phyloP scores from a whole-genome alignment of 2,113 vertebrate species.

The Dasypus novemcinctus region DNA sequence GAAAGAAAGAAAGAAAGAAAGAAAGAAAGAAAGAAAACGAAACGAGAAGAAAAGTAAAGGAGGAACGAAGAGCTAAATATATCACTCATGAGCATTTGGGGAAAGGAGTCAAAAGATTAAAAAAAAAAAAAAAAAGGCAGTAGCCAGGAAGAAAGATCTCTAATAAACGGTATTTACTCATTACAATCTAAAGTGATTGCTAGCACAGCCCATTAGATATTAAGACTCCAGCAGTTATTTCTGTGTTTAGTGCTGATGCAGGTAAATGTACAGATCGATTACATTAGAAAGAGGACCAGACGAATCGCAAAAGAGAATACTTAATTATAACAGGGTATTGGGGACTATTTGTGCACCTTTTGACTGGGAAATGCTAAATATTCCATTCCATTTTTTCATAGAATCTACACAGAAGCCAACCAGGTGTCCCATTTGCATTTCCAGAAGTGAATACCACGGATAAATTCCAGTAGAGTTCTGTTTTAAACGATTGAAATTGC shows the following conservation, averaged over 20 bases:
- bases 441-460: neutral
- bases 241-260: neutral
- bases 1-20: neutral
- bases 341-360: neutral
- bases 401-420: neutral
- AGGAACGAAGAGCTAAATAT: neutral
- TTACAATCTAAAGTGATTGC: neutral
- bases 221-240: neutral
- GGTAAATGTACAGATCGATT: neutral
- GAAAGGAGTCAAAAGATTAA: neutral
- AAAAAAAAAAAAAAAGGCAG: neutral
- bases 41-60: neutral
- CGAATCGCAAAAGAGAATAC: neutral
- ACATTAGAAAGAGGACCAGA: neutral
- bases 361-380: neutral
- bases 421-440: neutral
- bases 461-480: constrained; percentile 41
- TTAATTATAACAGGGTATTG: neutral
- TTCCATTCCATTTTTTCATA: neutral
- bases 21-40: neutral
- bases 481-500: neutral
- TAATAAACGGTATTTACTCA: neutral
- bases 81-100: neutral
- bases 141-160: neutral
- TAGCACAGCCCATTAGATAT: neutral